phyloP scores from a whole-genome alignment of 2,797 vertebrate species.

The Lindbergichthys nudifrons region DNA sequence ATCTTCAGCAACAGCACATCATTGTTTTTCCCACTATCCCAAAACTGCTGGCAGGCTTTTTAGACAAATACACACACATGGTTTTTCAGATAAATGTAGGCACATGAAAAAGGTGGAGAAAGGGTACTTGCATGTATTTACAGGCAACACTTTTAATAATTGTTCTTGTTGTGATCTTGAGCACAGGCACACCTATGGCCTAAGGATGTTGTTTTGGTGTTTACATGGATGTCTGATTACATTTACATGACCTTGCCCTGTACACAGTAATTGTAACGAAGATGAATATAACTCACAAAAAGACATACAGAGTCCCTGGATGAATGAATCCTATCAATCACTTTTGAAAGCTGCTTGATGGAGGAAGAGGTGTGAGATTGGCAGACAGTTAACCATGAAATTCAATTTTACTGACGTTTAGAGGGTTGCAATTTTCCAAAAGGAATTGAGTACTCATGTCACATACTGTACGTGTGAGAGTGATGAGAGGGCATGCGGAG shows the following conservation, averaged over 20 bases:
- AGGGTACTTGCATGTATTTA: background rate
- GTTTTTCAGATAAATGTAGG: background rate
- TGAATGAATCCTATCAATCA: constrained; percentile 79
- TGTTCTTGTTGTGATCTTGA: background rate
- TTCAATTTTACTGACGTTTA: constrained; percentile 72
- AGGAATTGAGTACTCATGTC: constrained; percentile 57
- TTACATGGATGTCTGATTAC: constrained; percentile 44
- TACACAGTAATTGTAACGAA: constrained; percentile 52
- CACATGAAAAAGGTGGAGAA: background rate
- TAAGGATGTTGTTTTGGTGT: constrained; percentile 21
- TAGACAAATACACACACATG: background rate
- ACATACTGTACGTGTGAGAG: constrained; percentile 23
- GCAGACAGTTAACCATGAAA: constrained; percentile 82
- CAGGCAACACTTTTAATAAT: background rate
- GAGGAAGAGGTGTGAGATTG: constrained; percentile 71
- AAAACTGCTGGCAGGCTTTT: background rate
- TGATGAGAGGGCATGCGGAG: constrained; percentile 4
- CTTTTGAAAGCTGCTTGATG: constrained; percentile 65
- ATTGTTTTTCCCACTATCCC: constrained; percentile 21
- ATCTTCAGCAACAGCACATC: constrained; percentile 12
- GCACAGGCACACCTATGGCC: background rate
- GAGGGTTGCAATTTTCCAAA: constrained; percentile 70
- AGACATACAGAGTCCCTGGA: constrained; percentile 37
- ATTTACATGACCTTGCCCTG: constrained; percentile 64
- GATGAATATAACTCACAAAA: constrained; percentile 60